phyloP scores from a whole-genome alignment of 2,797 vertebrate genomes.

The Lacerta viridis region DNA sequence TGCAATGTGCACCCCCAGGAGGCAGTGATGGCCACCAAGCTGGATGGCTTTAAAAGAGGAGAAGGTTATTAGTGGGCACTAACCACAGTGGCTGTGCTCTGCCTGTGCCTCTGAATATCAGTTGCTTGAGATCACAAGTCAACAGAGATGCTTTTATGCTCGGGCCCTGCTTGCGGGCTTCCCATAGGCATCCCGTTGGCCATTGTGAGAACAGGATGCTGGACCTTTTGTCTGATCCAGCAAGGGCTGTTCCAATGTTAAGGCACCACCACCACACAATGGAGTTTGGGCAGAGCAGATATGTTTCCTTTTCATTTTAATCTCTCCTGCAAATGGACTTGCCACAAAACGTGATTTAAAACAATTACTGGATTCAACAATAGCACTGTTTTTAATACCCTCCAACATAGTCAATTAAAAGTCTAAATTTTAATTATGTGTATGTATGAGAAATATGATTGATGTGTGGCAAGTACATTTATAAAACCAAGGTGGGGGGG shows the following conservation, averaged over 20 bases:
- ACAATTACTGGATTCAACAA: not conserved
- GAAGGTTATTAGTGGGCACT: too few relatives aligned
- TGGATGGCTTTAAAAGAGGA: too few relatives aligned
- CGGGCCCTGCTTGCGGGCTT: too few relatives aligned
- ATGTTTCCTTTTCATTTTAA: not conserved
- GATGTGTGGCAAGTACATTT: not conserved
- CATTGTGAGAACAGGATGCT: not conserved
- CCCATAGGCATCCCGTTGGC: too few relatives aligned
- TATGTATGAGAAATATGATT: not conserved
- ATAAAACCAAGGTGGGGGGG: not conserved
- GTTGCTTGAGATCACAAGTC: too few relatives aligned
- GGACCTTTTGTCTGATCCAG: not conserved
- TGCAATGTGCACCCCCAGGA: too few relatives aligned
- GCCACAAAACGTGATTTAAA: not conserved
- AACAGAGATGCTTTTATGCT: too few relatives aligned
- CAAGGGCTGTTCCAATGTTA: not conserved
- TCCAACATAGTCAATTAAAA: not conserved
- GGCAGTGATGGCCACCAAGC: too few relatives aligned
- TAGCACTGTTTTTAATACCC: not conserved
- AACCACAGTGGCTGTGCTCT: too few relatives aligned
- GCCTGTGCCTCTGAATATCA: too few relatives aligned
- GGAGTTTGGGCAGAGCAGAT: not conserved
- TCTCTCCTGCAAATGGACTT: not conserved
- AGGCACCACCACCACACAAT: not conserved
- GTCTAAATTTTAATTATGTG: not conserved